Percentiles rank a stretch among this genome's conserved stretches.
phyloP scores from a whole-genome alignment of 2,113 vertebrate genomes.

The Eublepharis macularius region DNA sequence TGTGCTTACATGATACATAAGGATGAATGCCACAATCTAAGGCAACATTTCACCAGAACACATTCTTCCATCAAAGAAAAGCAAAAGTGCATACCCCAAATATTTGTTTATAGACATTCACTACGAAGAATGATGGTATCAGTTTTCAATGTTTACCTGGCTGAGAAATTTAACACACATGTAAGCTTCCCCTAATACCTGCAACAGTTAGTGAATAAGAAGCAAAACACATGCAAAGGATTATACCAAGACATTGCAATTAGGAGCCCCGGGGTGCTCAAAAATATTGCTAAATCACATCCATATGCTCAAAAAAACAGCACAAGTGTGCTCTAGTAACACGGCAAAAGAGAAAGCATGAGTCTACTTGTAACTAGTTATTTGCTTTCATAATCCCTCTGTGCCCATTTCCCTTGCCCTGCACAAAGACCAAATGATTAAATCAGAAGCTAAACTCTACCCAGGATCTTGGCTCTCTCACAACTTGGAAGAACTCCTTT shows the following conservation, averaged over 20 bases:
- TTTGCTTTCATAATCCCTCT: not conserved
- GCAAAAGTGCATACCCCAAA: not conserved
- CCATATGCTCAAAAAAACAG: not conserved
- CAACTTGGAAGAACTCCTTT: not conserved
- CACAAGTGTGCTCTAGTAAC: not conserved
- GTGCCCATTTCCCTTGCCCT: not conserved
- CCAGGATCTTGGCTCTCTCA: not conserved
- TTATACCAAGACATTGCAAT: not conserved
- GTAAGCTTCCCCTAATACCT: not conserved
- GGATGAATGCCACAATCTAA: not conserved
- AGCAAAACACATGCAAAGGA: conserved; percentile 17
- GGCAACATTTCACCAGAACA: not conserved
- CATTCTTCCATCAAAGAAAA: not conserved
- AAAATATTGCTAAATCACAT: not conserved
- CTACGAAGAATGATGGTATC: not conserved
- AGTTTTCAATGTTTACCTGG: conserved; percentile 8
- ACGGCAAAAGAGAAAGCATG: not conserved
- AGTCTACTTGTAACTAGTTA: not conserved
- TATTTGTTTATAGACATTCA: conserved; percentile 13
- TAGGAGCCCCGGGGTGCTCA: conserved; percentile 30
- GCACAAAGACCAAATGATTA: not conserved
- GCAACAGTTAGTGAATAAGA: not conserved
- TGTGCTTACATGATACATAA: not conserved
- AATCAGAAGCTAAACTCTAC: rapidly evolving
- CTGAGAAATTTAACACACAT: not conserved